Evolutionary conservation across 2,888 invertebrate species (phyloP).

Genomic region (Plebejus melissa): DNA sequence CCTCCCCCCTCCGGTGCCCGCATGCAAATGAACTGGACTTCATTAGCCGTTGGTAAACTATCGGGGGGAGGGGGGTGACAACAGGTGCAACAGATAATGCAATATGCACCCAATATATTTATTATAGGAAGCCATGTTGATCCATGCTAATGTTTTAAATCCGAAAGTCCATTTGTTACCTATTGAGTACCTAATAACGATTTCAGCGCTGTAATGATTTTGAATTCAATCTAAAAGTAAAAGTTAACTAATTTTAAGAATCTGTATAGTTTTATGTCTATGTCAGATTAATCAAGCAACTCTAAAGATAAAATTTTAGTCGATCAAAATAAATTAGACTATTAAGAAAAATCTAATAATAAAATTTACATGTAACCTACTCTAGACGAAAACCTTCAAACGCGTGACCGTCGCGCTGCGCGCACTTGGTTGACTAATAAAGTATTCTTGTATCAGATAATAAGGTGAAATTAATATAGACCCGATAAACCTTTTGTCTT

Average conservation of each 20-base stretch:
- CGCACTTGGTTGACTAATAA: neutral
- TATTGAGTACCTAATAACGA: no score
- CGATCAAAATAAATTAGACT: no score
- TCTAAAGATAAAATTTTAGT: no score
- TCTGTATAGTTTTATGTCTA: no score
- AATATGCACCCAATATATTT: constrained; percentile 3
- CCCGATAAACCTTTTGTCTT: constrained; percentile 49
- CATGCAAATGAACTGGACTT: constrained; percentile 59
- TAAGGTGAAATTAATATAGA: constrained; percentile 52
- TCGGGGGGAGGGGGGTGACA: neutral
- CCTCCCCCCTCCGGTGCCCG: constrained; percentile 50
- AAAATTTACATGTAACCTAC: neutral
- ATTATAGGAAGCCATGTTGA: neutral
- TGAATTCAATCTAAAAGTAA: no score
- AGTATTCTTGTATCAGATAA: constrained; percentile 31
- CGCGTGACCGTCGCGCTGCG: neutral
- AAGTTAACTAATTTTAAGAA: no score
- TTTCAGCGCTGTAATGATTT: no score
- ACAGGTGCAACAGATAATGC: constrained; percentile 16
- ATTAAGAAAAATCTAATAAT: neutral
- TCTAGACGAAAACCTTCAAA: neutral
- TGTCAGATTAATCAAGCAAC: no score
- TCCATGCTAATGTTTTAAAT: neutral
- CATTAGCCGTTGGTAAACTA: constrained; percentile 45
- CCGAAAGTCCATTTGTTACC: neutral